Conservation (phyloP, 2,797 vertebrate species). For the Chaetophractus vellerosus region DNA sequence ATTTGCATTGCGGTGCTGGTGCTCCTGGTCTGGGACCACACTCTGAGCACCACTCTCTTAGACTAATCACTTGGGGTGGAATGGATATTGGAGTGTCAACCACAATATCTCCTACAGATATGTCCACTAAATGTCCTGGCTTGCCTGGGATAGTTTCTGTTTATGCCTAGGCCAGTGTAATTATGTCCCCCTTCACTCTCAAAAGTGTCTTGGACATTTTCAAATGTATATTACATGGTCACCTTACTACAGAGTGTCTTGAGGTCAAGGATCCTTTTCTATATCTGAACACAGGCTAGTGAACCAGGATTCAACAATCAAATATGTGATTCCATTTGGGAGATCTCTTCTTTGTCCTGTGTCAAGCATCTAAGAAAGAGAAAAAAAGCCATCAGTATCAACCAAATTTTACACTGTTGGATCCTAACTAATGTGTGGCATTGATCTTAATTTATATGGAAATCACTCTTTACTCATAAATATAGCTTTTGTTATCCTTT, state of each 20-base stretch:
- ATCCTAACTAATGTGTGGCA: background rate
- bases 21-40: background rate
- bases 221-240: background rate
- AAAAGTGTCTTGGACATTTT: background rate
- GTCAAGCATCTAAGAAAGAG: background rate
- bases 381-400: background rate
- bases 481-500: background rate
- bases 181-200: background rate
- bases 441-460: conserved; percentile 23
- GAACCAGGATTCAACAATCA: background rate
- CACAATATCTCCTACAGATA: background rate
- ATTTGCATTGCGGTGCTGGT: background rate
- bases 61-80: background rate
- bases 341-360: background rate
- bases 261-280: background rate
- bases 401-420: background rate
- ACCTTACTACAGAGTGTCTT: background rate
- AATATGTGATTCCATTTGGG: background rate
- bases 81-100: background rate
- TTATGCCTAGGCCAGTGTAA: background rate
- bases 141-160: background rate
- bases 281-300: background rate
- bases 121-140: background rate
- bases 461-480: conserved; percentile 21
- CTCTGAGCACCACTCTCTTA: background rate